These are phyloP conservation scores for Sphyrna mokarran DNA, from an alignment of 2,113 vertebrate species.

Conservation along the genomic window DNA sequence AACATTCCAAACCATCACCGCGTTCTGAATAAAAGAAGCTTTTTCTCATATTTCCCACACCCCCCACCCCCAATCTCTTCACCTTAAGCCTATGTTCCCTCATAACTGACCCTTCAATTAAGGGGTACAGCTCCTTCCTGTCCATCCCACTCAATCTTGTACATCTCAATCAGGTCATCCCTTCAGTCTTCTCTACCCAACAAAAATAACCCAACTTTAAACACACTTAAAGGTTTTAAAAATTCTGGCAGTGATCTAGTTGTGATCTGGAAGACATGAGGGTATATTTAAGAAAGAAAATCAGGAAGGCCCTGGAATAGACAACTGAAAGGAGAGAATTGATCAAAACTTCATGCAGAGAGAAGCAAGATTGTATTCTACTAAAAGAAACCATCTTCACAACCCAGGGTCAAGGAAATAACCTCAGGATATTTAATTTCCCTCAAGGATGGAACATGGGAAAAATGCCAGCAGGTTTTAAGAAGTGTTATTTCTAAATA, in stretches of 20 bases:
- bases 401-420: neutral
- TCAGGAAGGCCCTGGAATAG: neutral
- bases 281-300: neutral
- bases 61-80: no score
- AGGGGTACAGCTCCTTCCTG: no score
- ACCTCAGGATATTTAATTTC: neutral
- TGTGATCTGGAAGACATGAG: neutral
- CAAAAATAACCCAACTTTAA: no score
- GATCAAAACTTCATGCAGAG: neutral
- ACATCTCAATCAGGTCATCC: no score
- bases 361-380: neutral
- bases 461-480: neutral
- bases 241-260: neutral
- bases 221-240: neutral
- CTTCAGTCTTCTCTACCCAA: no score
- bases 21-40: no score
- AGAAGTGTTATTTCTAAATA: neutral
- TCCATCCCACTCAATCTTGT: no score
- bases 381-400: neutral
- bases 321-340: neutral
- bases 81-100: no score
- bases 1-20: no score
- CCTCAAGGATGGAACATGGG: neutral
- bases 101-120: no score
- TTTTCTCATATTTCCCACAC: no score